Evolutionary conservation across 2,113 vertebrate genomes (phyloP).

Genomic region (Stigmatopora argus): DNA sequence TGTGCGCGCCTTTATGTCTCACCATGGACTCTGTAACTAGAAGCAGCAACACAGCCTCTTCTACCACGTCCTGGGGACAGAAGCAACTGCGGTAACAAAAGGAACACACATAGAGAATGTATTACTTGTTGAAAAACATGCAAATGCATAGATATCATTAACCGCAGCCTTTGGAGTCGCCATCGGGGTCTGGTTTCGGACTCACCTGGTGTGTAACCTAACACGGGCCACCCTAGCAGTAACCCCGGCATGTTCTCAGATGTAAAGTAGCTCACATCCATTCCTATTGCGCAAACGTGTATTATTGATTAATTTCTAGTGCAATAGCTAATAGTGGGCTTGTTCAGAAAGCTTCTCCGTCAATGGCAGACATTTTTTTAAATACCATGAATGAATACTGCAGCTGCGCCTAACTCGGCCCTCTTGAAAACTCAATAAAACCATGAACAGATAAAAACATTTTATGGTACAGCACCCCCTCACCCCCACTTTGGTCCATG

Average conservation of each 20-base stretch:
- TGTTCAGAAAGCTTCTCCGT: constrained; percentile 19
- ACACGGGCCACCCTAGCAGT: constrained; percentile 43
- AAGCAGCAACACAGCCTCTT: constrained; percentile 92
- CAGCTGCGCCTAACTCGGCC: no score
- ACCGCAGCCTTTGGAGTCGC: constrained; percentile 1
- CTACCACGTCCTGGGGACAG: constrained; percentile 95
- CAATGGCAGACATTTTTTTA: no score
- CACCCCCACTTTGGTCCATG: no score
- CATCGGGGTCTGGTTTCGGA: constrained; percentile 52
- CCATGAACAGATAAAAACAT: no score
- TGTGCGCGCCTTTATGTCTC: constrained; percentile 60
- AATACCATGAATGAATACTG: no score
- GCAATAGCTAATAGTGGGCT: neutral
- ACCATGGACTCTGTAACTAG: constrained; percentile 98
- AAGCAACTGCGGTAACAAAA: constrained; percentile 81
- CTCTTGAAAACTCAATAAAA: no score
- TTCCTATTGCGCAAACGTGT: constrained; percentile 11
- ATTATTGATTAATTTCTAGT: constrained; percentile 19
- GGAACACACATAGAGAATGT: constrained; percentile 42
- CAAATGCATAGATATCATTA: constrained; percentile 32
- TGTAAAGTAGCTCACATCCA: constrained; percentile 24
- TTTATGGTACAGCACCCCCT: no score
- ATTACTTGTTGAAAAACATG: constrained; percentile 24
- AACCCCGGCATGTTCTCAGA: constrained; percentile 41
- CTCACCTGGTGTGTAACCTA: constrained; percentile 57